Evolutionary conservation across 2,113 vertebrate species (phyloP), one percentile per base, ranked within the genome.

Genomic region (Lichenostomus cassidix): DNA sequence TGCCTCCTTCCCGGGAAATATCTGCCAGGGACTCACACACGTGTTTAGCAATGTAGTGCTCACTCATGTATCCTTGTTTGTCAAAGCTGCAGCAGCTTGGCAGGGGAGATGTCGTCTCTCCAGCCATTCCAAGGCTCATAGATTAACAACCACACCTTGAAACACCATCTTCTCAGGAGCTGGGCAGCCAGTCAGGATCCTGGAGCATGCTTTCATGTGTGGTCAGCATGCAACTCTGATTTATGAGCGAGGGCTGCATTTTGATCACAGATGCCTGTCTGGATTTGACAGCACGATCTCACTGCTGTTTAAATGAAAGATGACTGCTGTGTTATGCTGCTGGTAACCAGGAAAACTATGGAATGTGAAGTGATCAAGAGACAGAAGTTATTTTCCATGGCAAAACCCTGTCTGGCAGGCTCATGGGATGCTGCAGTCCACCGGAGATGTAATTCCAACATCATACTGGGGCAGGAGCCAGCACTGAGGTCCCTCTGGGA

Each of bases 61-160:
- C 47, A 33, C 33, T 29, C 67, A n/a, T 2, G 1, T 15, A 17
- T 17, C 46, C 39, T 75, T 50, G 39, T 50, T 92, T 50, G 35
- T 64, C 33, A 35, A 62, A 67, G 42, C 1, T 83, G 35, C 50
- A 83, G 76, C 58, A 62, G 52, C 23, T 27, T 0, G 2, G 16
- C 39, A 35, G 28, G 47, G 60, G 60, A 86, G 42, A 52, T 46
- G 28, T 28, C 44, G 39, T 49, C 44, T 49, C 63, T 86, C 33
- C 37, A 42, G 74, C 33, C 62, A 41, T 25, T 56, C 82, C 49
- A 31, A 60, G 69, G 82, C 39, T 49, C 83, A 46, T 7, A 81
- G 81, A 75, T 87, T 56, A 92, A 62, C 23, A 49, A 22, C 69
- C 55, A 59, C 86, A 59, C 67, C 88, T 94, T 80, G 71, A 88